Conservation (phyloP, 2,888 invertebrate species). For the Lasius fuliginosus region DNA sequence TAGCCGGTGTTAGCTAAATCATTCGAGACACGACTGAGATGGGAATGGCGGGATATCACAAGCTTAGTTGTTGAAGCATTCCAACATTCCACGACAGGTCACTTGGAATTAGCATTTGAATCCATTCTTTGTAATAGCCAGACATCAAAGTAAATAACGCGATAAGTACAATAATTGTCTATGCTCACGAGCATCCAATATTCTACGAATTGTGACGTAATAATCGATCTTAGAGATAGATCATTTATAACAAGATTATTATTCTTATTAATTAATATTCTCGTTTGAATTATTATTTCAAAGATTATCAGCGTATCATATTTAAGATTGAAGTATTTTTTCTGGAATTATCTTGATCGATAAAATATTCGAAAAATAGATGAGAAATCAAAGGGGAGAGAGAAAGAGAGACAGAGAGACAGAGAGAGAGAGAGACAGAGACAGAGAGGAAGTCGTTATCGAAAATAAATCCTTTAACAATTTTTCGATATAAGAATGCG, state of each 20-base stretch:
- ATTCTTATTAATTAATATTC: background rate
- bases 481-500: background rate
- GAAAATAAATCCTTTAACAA: constrained; percentile 12
- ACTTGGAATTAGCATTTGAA: constrained; percentile 16
- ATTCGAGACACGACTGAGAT: constrained; percentile 17
- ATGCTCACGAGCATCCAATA: background rate
- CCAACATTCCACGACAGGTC: constrained; percentile 1
- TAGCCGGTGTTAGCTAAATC: constrained; percentile 34
- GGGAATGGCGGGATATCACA: constrained; percentile 20
- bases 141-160: background rate
- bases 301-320: background rate
- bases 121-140: background rate
- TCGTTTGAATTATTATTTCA: background rate
- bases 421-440: background rate
- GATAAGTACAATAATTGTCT: background rate
- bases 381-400: background rate
- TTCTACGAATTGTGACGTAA: constrained; percentile 37
- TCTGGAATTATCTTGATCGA: background rate
- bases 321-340: background rate
- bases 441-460: background rate
- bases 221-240: constrained; percentile 1
- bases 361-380: constrained; percentile 3
- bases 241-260: background rate
- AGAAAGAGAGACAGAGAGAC: background rate
- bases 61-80: background rate